Evolutionary conservation across 2,888 invertebrate genomes (phyloP), one percentile per base, ranked within the genome.

Genomic region (Drosophila subquinaria): DNA sequence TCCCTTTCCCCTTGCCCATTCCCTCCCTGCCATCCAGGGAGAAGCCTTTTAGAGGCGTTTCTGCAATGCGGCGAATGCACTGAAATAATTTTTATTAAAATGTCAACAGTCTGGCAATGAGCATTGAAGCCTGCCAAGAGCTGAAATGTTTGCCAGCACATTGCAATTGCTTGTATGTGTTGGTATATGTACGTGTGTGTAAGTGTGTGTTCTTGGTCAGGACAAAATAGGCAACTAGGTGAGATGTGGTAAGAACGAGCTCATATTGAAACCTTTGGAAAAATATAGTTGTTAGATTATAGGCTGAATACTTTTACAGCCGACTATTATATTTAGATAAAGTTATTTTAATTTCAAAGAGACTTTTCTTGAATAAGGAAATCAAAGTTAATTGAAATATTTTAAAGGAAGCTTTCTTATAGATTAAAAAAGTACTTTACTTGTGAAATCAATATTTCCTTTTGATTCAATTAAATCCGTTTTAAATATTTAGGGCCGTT

Each of bases 71-170:
- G 68, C 88, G 88, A 76, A 74, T 74, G 70, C 79, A 81, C 62
- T 81, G 71, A 76, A 85, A 89, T 85, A 85, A 85, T 88, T 85
- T 85, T 85, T 85, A 85, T 85, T 87, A 89, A 85, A 85, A 89
- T 89, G 89, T 89, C 85, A 85, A 85, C 85, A 85, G 86, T 82
- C 86, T 75, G 84, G 81, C 82, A 85, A 89, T 89, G 88, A 88
- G 81, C 78, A 80, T 72, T 80, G 81, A 78, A 77, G 82, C 67
- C 81, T 88, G 87, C 84, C 87, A 82, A 88, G 84, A 73, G 71
- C 50, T 74, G 52, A 77, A 88, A 83, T 82, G 71, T 74, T 82
- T 88, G 87, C 87, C 87, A 83, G 78, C 66, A 80, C 74, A 83
- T 71, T 76, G 81, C 83, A 76, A 56, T 65, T 53, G 23, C 60